Conservation (phyloP, 2,888 invertebrate genomes). For the Merodon equestris region DNA sequence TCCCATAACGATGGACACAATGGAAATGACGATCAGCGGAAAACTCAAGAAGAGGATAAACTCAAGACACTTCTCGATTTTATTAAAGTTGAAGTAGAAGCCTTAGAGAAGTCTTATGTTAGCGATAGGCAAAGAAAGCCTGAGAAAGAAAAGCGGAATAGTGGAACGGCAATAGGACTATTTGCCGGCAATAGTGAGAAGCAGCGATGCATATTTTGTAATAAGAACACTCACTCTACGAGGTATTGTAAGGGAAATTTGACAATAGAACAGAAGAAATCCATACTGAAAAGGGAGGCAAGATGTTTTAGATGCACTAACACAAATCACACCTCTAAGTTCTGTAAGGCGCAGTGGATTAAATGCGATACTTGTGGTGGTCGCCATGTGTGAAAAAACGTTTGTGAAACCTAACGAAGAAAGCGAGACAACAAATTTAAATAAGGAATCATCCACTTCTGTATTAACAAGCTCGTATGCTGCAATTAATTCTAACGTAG, state of each 20-base stretch:
- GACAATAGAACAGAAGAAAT: background rate
- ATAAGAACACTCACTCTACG: slow-evolving; percentile 33
- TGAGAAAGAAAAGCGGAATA: too few species aligned
- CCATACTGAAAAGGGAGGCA: slow-evolving; percentile 14
- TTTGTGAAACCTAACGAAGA: background rate
- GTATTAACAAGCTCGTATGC: slow-evolving; percentile 1
- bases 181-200: slow-evolving; percentile 6
- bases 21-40: background rate
- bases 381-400: slow-evolving; percentile 37
- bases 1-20: background rate
- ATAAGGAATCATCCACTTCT: background rate
- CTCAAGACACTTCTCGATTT: slow-evolving; percentile 29
- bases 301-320: slow-evolving; percentile 52
- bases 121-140: slow-evolving; percentile 31
- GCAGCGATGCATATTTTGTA: slow-evolving; percentile 41
- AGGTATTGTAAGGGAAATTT: background rate
- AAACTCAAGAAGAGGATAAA: slow-evolving; percentile 9
- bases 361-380: slow-evolving; percentile 38
- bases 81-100: slow-evolving; percentile 49
- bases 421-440: background rate
- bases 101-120: slow-evolving; percentile 47
- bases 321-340: slow-evolving; percentile 51
- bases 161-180: slow-evolving; percentile 19
- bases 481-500: slow-evolving; percentile 12
- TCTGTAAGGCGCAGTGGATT: slow-evolving; percentile 42